Base-by-base conservation (phyloP, 2,797 vertebrate genomes). In the Neopelma chrysocephalum region DNA sequence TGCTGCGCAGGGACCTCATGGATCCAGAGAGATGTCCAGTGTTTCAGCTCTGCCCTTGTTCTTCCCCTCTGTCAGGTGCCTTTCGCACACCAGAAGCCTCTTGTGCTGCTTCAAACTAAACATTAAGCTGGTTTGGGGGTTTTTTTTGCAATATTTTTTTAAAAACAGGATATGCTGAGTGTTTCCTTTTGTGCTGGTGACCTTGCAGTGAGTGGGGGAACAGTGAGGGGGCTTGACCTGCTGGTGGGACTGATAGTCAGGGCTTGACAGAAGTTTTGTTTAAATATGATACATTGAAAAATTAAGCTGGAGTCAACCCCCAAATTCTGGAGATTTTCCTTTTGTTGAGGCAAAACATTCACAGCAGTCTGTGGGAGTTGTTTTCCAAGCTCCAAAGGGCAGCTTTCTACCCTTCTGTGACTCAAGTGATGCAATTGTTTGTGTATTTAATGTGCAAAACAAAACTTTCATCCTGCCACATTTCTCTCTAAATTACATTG, bases 111-210 rank as follows among this genome's bases (percentile, higher is more conserved):
- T 58, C 73, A 70, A 70, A 65, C 32, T 10, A 60, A 93, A 36
- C 47, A 7, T 76, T 43, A 15, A 66, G 47, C 42, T 56, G 21
- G 5, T 22, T 22, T 38, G 40, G 17, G 15, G 12, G 1, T 15
- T 23, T 3, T 75, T 65, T 61, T 32, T 8, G 6, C 40, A 25
- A 3, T 68, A 15, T 82, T 89, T 68, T 71, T 88, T 71, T 11
- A 7, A 56, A 84, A 93, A 65, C 93, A 94, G 95, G 90, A 94
- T 95, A 27, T 87, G 48, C 57, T 6, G 86, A 78, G 34, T 60
- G 68, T 36, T 95, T 95, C 82, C 81, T 94, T 94, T 86, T 85
- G 64, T 73, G 72, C 47, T 43, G 40, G 48, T 80, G 95, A 82
- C 93, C 89, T 88, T 82, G 71, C 61, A 70, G 43, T 43, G 48